Percentiles rank a stretch among this genome's conserved stretches.
Conservation (phyloP, 2,888 invertebrate species). For the Coremacera marginata region DNA sequence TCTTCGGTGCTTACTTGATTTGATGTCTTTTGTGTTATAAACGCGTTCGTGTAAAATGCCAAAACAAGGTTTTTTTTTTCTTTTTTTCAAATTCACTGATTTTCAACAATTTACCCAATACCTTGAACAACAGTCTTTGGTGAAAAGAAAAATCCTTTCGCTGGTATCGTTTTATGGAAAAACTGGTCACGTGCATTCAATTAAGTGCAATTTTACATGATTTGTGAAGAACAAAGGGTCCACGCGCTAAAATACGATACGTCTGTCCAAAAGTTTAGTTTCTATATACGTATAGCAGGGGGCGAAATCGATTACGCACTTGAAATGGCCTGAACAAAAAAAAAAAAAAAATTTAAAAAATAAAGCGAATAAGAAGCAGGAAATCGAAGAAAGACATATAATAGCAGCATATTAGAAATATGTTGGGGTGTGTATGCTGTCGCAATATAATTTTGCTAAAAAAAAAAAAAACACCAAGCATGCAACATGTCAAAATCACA, state of each 20-base stretch:
- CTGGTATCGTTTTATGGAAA: neutral
- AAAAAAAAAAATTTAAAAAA: neutral
- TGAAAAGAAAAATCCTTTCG: neutral
- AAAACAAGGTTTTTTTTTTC: too few species aligned
- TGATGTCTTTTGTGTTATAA: too few species aligned
- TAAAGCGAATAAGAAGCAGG: neutral
- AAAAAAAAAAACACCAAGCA: too few species aligned
- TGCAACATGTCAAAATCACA: too few species aligned
- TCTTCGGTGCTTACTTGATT: too few species aligned
- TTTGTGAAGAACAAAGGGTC: conserved; percentile 41
- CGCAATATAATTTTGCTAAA: too few species aligned
- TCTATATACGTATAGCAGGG: neutral
- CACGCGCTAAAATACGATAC: neutral
- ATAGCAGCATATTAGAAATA: neutral
- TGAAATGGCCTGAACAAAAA: conserved; percentile 17
- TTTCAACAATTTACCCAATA: too few species aligned
- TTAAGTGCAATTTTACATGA: conserved; percentile 48
- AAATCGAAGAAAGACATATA: neutral
- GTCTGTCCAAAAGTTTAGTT: neutral
- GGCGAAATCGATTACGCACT: conserved; percentile 22
- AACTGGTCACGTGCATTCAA: conserved; percentile 49
- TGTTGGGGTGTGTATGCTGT: neutral
- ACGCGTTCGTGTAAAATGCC: too few species aligned
- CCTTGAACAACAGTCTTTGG: too few species aligned
- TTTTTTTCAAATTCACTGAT: too few species aligned